A percentile compares a stretch with the other conserved stretches of the same genome.
These are phyloP conservation scores for Ctenicera cuprea DNA, from an alignment of 2,888 invertebrate genomes.

Conservation along the genomic window DNA sequence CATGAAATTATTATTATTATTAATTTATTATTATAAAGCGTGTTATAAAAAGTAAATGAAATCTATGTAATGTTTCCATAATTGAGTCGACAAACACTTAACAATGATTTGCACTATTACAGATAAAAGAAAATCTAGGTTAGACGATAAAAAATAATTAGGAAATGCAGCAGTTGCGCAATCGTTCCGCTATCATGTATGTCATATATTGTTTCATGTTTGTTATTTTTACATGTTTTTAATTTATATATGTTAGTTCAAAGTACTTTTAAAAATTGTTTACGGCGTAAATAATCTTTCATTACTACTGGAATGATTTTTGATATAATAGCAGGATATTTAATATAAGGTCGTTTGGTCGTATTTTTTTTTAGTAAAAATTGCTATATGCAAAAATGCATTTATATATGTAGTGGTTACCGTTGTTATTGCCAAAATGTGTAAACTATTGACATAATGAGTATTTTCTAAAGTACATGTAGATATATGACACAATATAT, in stretches of 20 bases:
- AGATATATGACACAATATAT: no score
- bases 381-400: no score
- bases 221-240: conserved; percentile 24
- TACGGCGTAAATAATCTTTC: not conserved
- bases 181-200: conserved; percentile 21
- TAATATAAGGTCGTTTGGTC: not conserved
- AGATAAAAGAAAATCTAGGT: conserved; percentile 47
- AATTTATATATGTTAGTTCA: conserved; percentile 28
- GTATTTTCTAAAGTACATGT: no score
- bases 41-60: conserved; percentile 27
- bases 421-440: no score
- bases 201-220: conserved; percentile 29
- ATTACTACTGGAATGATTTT: not conserved
- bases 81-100: conserved; percentile 34
- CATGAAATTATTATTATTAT: no score
- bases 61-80: conserved; percentile 17
- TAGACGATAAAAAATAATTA: conserved; percentile 49
- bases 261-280: conserved; percentile 4
- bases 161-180: conserved; percentile 45
- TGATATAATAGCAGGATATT: not conserved
- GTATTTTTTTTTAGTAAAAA: no score
- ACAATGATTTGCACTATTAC: conserved; percentile 40
- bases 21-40: not conserved
- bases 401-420: no score
- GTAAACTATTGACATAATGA: no score